These are phyloP conservation scores for Anoplophora glabripennis DNA, from an alignment of 1,140 invertebrate genomes.

Conservation along the genomic window DNA sequence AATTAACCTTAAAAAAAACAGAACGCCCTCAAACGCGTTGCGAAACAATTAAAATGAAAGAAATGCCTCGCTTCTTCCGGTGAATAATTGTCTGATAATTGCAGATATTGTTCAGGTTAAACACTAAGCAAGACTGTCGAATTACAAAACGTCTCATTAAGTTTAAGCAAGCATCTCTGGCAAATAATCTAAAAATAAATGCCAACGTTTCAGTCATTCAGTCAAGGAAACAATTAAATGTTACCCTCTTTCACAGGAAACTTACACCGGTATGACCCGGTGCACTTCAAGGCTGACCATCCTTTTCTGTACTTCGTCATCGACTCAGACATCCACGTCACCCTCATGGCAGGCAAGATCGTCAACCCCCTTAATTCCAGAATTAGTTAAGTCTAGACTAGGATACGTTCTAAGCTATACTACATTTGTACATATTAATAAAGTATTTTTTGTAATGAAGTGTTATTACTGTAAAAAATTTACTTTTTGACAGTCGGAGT, in stretches of 20 bases:
- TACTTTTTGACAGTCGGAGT: too few relatives aligned
- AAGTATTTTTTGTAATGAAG: background rate
- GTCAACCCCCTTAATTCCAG: constrained; percentile 76
- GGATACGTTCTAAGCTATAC: too few relatives aligned
- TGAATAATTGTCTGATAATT: constrained; percentile 29
- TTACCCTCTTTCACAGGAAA: constrained; percentile 28
- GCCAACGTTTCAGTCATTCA: background rate
- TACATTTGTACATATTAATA: background rate
- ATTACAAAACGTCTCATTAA: constrained; percentile 21
- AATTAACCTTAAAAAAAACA: constrained; percentile 22
- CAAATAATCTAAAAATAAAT: background rate
- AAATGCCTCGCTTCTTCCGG: constrained; percentile 22
- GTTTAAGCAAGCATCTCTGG: background rate
- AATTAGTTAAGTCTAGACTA: constrained; percentile 54
- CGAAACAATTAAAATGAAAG: constrained; percentile 27
- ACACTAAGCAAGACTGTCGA: constrained; percentile 22
- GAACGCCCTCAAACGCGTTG: constrained; percentile 12
- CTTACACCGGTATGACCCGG: constrained; percentile 45
- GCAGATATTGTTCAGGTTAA: constrained; percentile 23
- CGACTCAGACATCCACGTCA: constrained; percentile 70
- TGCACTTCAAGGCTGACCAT: constrained; percentile 70
- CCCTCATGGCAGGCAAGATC: constrained; percentile 75
- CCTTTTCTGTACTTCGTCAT: constrained; percentile 81
- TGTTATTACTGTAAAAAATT: too few relatives aligned
- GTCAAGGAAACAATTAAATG: constrained; percentile 3